Conservation (phyloP, 92 coral and sea anemone genomes). For the Zoanthus gigantus region DNA sequence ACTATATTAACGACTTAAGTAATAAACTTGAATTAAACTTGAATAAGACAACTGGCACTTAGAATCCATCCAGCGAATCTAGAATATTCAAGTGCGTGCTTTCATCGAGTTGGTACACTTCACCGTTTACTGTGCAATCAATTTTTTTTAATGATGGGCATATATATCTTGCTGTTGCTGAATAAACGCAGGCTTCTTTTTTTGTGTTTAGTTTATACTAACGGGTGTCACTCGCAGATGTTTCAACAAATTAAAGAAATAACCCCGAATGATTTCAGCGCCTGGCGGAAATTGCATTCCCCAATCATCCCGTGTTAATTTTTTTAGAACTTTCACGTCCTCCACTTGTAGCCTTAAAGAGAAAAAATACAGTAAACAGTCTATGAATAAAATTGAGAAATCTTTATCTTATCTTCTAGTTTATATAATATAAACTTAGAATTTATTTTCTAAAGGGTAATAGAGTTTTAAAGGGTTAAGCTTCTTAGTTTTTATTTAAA, state of each 20-base stretch:
- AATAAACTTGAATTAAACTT: neutral
- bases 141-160: constrained; percentile 3
- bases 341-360: too few species aligned
- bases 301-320: neutral
- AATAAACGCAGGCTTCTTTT: constrained; percentile 11
- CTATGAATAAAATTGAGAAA: too few species aligned
- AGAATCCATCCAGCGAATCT: constrained; percentile 15
- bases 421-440: too few species aligned
- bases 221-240: neutral
- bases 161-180: constrained; percentile 17
- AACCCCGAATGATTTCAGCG: neutral
- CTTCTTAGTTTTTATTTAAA: too few species aligned
- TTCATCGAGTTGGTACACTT: constrained; percentile 1
- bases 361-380: too few species aligned
- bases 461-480: too few species aligned
- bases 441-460: too few species aligned
- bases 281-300: constrained; percentile 17
- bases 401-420: too few species aligned
- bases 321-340: too few species aligned
- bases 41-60: neutral
- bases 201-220: neutral
- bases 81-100: constrained; percentile 4
- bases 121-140: neutral
- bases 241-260: constrained; percentile 5
- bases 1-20: too few species aligned